Evolutionary conservation across 2,113 vertebrate genomes (phyloP), one percentile per base, ranked within the genome.

Genomic region (Hyaena hyaena): DNA sequence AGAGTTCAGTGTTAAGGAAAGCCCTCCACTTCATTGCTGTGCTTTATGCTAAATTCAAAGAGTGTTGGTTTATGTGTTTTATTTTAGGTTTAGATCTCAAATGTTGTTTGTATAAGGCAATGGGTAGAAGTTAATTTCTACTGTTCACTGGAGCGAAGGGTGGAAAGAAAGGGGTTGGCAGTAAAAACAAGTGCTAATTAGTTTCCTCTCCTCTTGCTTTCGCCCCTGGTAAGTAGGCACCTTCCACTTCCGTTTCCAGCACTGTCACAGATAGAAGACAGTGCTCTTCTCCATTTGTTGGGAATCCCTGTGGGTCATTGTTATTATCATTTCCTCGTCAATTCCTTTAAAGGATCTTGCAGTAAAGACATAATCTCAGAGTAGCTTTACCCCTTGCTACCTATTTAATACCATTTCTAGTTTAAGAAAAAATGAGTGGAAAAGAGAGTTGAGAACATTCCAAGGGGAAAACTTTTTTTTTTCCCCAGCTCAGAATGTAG

Each of bases 1-100:
- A 88, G 82, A 94, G 17, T 16, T 16, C 80, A 80, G 50, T 90
- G 23, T 76, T 45, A 90, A 94, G 26, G 61, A 96, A 93, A 88
- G 24, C 9, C 31, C n/a, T 83, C 39, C 69, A 79, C 5, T 74
- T 71, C 53, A 39, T 90, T 92, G 31, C 39, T 45, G 6, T 80
- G 11, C 58, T 89, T 80, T 74, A 82, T 26, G 55, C 11, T 88
- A 71, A 68, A 79, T 74, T 77, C 79, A 71, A 87, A 86, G n/a
- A 81, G 6, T 35, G 35, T 48, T 63, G 61, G 10, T 31, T 68
- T 87, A 50, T 55, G 80, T 31, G 76, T 88, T 90, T 86, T 80
- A 48, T 73, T 97, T 87, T n/a, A 93, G 63, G 2, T 50, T 92
- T 81, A 48, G 1, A 94, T 79, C 96, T 89, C 73, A 66, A 81